Conservation (phyloP, 1,140 invertebrate genomes). For the Drusus annulatus region DNA sequence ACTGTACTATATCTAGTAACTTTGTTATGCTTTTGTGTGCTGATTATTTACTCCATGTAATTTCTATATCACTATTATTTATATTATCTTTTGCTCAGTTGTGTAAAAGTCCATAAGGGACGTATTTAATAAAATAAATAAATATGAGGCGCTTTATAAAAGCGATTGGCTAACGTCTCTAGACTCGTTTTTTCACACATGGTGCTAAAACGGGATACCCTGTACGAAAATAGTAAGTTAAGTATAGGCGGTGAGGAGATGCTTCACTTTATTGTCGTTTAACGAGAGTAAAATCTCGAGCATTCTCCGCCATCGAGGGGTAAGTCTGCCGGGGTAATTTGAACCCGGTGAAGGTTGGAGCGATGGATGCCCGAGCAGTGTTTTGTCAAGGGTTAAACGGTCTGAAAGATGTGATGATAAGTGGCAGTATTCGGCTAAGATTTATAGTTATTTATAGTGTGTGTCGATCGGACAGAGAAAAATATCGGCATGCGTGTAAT, state of each 20-base stretch:
- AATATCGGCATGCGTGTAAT: too few relatives aligned
- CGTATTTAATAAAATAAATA: too few relatives aligned
- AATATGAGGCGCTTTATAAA: too few relatives aligned
- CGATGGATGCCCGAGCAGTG: neutral
- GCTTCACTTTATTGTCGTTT: slow-evolving; percentile 49
- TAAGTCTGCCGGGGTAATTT: neutral
- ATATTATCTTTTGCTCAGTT: too few relatives aligned
- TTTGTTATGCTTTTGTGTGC: too few relatives aligned
- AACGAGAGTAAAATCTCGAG: slow-evolving; percentile 52
- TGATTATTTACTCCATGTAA: too few relatives aligned
- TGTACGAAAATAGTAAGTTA: neutral
- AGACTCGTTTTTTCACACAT: neutral
- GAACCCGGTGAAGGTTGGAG: neutral
- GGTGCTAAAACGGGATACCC: neutral
- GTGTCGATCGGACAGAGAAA: too few relatives aligned
- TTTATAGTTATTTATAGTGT: neutral
- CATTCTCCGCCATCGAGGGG: slow-evolving; percentile 21
- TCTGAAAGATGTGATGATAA: neutral
- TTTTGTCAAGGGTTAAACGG: neutral
- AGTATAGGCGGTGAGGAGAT: neutral
- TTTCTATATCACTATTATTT: too few relatives aligned
- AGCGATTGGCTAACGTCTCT: too few relatives aligned
- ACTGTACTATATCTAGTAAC: too few relatives aligned
- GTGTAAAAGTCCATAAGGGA: too few relatives aligned
- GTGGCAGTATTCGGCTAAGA: neutral